Evolutionary conservation across 2,797 vertebrate genomes (phyloP), one percentile per base, ranked within the genome.

Genomic region (Chanos chanos): DNA sequence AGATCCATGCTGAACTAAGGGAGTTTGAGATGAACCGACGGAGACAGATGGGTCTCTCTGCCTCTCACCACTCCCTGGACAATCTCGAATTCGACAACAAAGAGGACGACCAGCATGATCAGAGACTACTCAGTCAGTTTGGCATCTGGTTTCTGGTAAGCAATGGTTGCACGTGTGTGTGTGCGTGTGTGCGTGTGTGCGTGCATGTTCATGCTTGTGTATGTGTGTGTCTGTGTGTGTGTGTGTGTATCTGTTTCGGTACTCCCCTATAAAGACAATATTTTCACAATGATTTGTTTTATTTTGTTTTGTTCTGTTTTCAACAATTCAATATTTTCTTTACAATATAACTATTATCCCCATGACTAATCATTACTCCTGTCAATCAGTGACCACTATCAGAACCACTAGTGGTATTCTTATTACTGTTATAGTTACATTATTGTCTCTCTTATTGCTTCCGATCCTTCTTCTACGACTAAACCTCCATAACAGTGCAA

Each of bases 91-190:
- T 97, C 69, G 97, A 99, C 74, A 99, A 98, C 86, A 99, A 99
- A 81, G 97, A 99, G 61, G 97, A 99, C 12, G 95, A 98, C 75
- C 97, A 96, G 77, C 95, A 99, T 0, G 97, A 99, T 83, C 97
- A 99, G 76, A 89, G 97, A 4, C 93, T 99, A 18, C 89, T 99
- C 77, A 99, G 97, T 72, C 97, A 99, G 72, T 99, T 99, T 68
- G 97, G 96, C 77, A 99, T 99, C 81, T 99, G 97, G 97, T 97
- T 99, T 81, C 86, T 99, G 90, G 97, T 98, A 87, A 79, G 92
- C 84, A 71, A 19, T 64, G 13, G 40, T 65, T 36, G 41, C 9
- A 13, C 51, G 19, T 3, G 40, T 18, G 2, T 30, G 56, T n/a
- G 4, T 3, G 5, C 28, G 30, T 24, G 9, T 33, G 30, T 13